A percentile compares a stretch with the other conserved stretches of the same genome.
Evolutionary conservation across 2,888 invertebrate genomes (phyloP).

Genomic region (Xanthostigma xanthostigma): DNA sequence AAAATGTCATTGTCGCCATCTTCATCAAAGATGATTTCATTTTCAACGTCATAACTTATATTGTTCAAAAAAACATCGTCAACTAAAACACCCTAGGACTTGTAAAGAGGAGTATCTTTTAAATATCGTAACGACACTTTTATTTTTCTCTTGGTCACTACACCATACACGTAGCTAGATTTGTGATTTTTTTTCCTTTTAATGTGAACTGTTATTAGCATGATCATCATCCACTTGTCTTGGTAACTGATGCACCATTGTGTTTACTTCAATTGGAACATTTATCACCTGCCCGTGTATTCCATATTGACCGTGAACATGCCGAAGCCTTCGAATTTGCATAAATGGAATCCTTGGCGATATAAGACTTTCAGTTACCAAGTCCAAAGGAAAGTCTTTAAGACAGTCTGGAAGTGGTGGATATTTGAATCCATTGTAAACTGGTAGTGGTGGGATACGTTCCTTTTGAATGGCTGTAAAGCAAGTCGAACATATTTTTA

Average conservation of each 20-base stretch:
- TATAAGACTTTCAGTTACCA: slow-evolving; percentile 15
- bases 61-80: slow-evolving; percentile 1
- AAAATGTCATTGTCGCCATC: too few species aligned
- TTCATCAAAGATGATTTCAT: too few species aligned
- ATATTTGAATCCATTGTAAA: slow-evolving; percentile 15
- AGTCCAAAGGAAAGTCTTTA: slow-evolving; percentile 11
- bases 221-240: slow-evolving; percentile 17
- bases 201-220: slow-evolving; percentile 17
- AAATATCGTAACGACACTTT: slow-evolving; percentile 1
- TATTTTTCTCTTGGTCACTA: slow-evolving; percentile 8
- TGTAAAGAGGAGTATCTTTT: not conserved
- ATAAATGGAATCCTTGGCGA: slow-evolving; percentile 16
- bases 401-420: slow-evolving; percentile 11
- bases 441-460: slow-evolving; percentile 8
- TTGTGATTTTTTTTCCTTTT: slow-evolving; percentile 11
- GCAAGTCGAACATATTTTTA: slow-evolving; percentile 7
- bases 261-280: slow-evolving; percentile 16
- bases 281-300: slow-evolving; percentile 18
- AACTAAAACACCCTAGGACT: not conserved
- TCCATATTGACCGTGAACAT: slow-evolving; percentile 16
- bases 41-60: too few species aligned
- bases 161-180: slow-evolving; percentile 6
- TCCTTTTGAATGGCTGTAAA: not conserved
- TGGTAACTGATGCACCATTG: slow-evolving; percentile 14
- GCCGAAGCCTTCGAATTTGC: slow-evolving; percentile 15